Percentiles rank a stretch among this genome's conserved stretches.
phyloP scores from a whole-genome alignment of 2,888 invertebrate genomes.

The Shargacucullia verbasci region DNA sequence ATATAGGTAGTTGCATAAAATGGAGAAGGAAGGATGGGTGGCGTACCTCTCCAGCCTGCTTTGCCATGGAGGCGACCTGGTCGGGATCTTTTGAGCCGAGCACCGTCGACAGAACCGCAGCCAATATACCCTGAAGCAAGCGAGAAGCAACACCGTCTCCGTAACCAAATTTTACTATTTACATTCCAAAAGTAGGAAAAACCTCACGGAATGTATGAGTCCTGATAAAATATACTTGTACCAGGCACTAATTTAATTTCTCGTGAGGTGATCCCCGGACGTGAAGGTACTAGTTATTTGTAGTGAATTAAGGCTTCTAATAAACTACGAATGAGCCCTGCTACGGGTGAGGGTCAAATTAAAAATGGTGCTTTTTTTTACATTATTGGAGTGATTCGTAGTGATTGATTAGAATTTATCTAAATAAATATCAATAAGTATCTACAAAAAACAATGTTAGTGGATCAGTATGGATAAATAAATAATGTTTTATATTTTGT shows the following conservation, averaged over 20 bases:
- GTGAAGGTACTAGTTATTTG: constrained; percentile 77
- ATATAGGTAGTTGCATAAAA: constrained; percentile 55
- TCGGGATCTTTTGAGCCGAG: constrained; percentile 97
- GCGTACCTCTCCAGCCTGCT: constrained; percentile 98
- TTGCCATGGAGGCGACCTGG: constrained; percentile 97
- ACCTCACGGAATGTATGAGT: constrained; percentile 69
- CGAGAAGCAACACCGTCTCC: constrained; percentile 89
- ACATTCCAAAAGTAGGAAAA: constrained; percentile 74
- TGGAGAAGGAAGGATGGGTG: constrained; percentile 81
- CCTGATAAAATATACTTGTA: constrained; percentile 5
- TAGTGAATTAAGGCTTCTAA: constrained; percentile 77
- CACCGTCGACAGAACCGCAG: constrained; percentile 96
- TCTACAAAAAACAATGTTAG: constrained; percentile 84
- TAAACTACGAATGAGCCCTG: constrained; percentile 73
- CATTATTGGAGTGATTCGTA: constrained; percentile 74
- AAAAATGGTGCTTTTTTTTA: constrained; percentile 80
- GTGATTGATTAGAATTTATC: no score
- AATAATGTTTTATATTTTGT: constrained; percentile 54
- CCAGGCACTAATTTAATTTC: constrained; percentile 53
- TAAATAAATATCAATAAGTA: constrained; percentile 68
- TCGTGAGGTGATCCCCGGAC: constrained; percentile 74
- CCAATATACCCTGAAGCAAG: constrained; percentile 96
- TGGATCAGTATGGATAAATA: constrained; percentile 80
- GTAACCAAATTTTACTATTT: constrained; percentile 87
- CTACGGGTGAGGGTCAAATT: constrained; percentile 80